Evolutionary conservation across 1,140 invertebrate species (phyloP), one percentile per base, ranked within the genome.

Genomic region (Drosophila ogumai): DNA sequence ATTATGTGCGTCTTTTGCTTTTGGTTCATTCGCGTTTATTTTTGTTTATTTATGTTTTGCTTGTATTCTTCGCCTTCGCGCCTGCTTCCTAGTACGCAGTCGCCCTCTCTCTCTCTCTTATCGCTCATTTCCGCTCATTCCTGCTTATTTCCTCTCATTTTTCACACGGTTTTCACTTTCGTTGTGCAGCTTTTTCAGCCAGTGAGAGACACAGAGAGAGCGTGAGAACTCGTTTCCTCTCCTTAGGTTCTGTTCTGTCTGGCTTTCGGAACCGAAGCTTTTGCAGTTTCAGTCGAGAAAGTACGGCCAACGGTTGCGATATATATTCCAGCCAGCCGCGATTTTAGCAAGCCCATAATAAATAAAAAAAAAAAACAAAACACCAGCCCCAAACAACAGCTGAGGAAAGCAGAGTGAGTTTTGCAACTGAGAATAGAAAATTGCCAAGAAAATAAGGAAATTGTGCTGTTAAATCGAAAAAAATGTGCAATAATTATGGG

Each of bases 1-100:
- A 52, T 71, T 43, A 60, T 76, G 47, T 63, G 81, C 77, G 67
- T 57, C 60, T 78, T 79, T 74, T 66, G 77, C 56, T 66, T 77
- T 85, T 81, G 54, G 32, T 73, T 65, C 49, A 73, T 90, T 90
- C 85, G 85, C 75, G 69, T 90, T 90, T 90, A 90, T 90, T 90
- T 90, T 90, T 90, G 85, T 90, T 90, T 90, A 90, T 90, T 90
- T 81, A 90, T 90, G 85, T 90, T 90, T 90, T 90, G 85, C 69
- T 90, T 90, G 69, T 79, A 90, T 90, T 90, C 85, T 90, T 90
- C 77, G 50, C 69, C 72, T 74, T 55, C 34, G 34, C 58, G 46
- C 63, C 57, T 55, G 63, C 60, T 82, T 79, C 78, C 78, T 79
- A 74, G 46, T 80, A 52, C 67, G 63, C 63, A 55, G 47, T 50